These are phyloP conservation scores for Acanthis flammea DNA, from an alignment of 2,797 vertebrate species.

Conservation along the genomic window DNA sequence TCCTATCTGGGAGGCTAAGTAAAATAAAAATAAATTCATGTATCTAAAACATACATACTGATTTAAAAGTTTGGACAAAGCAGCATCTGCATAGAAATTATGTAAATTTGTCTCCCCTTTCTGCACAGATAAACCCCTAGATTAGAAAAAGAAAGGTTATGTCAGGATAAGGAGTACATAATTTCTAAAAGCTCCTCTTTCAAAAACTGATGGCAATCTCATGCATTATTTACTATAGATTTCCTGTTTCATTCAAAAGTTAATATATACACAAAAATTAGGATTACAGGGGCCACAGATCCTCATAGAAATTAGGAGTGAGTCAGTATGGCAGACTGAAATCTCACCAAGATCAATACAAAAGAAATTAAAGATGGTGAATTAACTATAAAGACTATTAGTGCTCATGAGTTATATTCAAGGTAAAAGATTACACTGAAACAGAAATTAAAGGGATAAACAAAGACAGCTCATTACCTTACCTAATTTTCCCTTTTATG, in stretches of 20 bases:
- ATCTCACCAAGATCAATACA: not conserved
- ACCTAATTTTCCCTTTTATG: not conserved
- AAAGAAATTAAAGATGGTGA: not conserved
- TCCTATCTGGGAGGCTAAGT: not conserved
- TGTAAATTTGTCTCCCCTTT: not conserved
- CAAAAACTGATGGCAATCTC: not conserved
- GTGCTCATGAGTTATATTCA: not conserved
- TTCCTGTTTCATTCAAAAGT: not conserved
- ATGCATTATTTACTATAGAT: not conserved
- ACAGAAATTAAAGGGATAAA: not conserved
- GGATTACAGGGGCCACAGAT: not conserved
- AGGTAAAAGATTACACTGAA: not conserved
- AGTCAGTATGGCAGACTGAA: not conserved
- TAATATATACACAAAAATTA: not conserved
- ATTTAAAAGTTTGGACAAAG: not conserved
- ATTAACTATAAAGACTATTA: not conserved
- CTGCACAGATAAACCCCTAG: not conserved
- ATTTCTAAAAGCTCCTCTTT: not conserved
- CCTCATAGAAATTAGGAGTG: not conserved
- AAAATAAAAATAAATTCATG: not conserved
- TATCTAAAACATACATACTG: not conserved
- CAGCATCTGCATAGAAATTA: not conserved
- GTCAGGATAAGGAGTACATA: not conserved
- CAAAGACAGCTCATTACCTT: not conserved
- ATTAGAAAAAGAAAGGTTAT: not conserved